These are phyloP conservation scores for Heliconius eleuchia DNA, from an alignment of 1,140 invertebrate genomes.

Conservation along the genomic window DNA sequence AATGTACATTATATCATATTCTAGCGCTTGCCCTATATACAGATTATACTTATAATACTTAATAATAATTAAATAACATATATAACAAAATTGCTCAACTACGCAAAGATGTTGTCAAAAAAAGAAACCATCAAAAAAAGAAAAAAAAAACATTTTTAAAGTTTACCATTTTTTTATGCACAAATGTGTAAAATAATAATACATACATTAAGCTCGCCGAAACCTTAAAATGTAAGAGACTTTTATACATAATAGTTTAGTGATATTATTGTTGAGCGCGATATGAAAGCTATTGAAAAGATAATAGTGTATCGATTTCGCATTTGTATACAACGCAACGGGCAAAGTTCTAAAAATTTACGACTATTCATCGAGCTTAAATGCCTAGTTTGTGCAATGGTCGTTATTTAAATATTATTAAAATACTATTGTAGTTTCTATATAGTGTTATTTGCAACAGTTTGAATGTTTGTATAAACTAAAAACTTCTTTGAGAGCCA, in stretches of 20 bases:
- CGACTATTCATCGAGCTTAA: constrained; percentile 25
- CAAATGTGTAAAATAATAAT: no score
- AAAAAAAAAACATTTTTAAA: no score
- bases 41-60: no score
- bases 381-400: constrained; percentile 21
- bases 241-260: constrained; percentile 13
- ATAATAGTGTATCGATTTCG: constrained; percentile 26
- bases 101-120: no score
- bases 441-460: constrained; percentile 15
- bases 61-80: no score
- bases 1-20: no score
- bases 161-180: no score
- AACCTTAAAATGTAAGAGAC: neutral
- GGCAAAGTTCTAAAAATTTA: constrained; percentile 29
- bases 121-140: no score
- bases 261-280: constrained; percentile 15
- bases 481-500: constrained; percentile 17
- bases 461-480: constrained; percentile 14
- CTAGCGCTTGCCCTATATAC: no score
- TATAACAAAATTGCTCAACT: no score
- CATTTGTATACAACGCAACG: constrained; percentile 29
- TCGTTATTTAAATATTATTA: constrained; percentile 25
- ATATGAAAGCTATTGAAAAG: constrained; percentile 27
- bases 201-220: no score
- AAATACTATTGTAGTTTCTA: constrained; percentile 22